Evolutionary conservation across 2,113 vertebrate species (phyloP).

Genomic region (Malurus melanocephalus): DNA sequence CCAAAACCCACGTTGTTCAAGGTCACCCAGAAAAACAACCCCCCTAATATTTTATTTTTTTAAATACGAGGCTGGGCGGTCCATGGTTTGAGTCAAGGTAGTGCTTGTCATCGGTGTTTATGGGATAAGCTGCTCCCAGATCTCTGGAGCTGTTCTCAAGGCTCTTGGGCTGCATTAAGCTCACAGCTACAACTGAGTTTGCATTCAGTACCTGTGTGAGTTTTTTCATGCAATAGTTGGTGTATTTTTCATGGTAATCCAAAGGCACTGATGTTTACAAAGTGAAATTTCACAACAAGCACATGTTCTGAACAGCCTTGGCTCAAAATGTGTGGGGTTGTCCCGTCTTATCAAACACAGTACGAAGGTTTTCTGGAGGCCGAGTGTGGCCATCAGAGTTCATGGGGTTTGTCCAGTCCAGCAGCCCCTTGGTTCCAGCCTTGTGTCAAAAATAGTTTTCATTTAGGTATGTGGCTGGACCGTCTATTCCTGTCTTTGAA

Average conservation of each 20-base stretch:
- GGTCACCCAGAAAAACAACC: slow-evolving; percentile 10
- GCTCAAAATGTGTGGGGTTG: neutral
- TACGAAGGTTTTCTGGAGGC: neutral
- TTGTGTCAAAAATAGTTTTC: neutral
- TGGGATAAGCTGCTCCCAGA: neutral
- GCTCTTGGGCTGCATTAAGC: neutral
- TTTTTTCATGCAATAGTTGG: neutral
- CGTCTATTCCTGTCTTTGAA: neutral
- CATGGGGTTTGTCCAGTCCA: no score
- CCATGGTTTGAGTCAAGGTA: neutral
- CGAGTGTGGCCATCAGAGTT: neutral
- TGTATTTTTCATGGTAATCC: neutral
- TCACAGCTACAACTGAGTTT: neutral
- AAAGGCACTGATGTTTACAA: neutral
- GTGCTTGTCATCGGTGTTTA: neutral
- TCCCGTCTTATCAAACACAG: neutral
- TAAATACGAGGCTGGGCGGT: neutral
- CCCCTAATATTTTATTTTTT: neutral
- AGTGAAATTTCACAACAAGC: neutral
- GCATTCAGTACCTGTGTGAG: neutral
- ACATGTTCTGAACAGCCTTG: neutral
- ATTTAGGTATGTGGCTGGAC: neutral
- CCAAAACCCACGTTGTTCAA: neutral
- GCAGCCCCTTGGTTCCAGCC: neutral
- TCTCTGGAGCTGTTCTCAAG: neutral